These are phyloP conservation scores for Otis tarda DNA, from an alignment of 2,113 vertebrate species.

Conservation along the genomic window DNA sequence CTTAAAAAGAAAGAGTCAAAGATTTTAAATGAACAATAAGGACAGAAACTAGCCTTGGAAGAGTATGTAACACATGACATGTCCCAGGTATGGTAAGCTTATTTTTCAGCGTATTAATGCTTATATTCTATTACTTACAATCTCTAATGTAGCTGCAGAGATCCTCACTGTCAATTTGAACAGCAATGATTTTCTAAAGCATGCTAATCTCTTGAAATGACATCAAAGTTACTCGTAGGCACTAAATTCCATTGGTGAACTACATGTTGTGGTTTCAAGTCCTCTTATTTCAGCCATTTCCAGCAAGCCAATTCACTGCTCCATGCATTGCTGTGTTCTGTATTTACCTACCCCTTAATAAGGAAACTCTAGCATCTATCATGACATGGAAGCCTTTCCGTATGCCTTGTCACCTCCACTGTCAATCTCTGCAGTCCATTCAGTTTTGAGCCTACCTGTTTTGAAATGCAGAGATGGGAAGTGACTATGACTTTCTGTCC, in stretches of 20 bases:
- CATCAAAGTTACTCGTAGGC: not conserved
- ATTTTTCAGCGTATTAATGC: not conserved
- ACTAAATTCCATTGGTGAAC: not conserved
- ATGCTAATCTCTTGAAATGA: not conserved
- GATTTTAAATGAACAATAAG: not conserved
- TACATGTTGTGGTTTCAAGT: not conserved
- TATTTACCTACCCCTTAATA: not conserved
- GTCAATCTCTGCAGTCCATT: not conserved
- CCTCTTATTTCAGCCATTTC: not conserved
- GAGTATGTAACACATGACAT: not conserved
- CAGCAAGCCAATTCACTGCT: not conserved
- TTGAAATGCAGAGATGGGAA: not conserved
- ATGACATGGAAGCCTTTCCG: not conserved
- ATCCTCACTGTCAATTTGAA: not conserved
- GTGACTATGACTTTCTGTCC: not conserved
- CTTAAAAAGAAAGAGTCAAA: not conserved
- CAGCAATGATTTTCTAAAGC: not conserved
- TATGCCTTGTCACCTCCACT: not conserved
- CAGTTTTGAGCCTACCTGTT: not conserved
- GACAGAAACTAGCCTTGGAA: not conserved
- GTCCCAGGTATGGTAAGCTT: not conserved
- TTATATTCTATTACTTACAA: not conserved
- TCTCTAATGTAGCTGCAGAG: not conserved
- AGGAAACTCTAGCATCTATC: not conserved
- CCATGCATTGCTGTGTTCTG: not conserved